Evolutionary conservation across 2,113 vertebrate genomes (phyloP).

Genomic region (Albula goreensis): DNA sequence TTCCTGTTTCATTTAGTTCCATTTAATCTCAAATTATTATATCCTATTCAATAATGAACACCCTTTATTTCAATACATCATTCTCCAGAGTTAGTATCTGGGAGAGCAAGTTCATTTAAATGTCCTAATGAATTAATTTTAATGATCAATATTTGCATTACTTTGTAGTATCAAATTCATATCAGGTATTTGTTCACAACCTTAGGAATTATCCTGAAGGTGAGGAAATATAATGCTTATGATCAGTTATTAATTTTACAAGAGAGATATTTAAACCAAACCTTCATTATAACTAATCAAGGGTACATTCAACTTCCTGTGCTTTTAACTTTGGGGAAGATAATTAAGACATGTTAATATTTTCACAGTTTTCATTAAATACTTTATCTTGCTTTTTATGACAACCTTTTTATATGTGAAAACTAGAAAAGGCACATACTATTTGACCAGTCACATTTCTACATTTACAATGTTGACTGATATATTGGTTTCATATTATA

Average conservation of each 20-base stretch:
- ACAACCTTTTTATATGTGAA: too few species aligned
- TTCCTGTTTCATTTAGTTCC: slow-evolving; percentile 33
- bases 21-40: slow-evolving; percentile 1
- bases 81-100: slow-evolving; percentile 12
- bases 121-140: not conserved
- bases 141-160: slow-evolving; percentile 4
- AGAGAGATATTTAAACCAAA: not conserved
- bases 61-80: not conserved
- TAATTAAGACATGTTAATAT: too few species aligned
- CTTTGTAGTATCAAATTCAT: slow-evolving; percentile 2
- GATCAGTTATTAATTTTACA: not conserved
- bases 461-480: too few species aligned
- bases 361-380: too few species aligned
- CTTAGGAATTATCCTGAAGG: not conserved
- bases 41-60: not conserved
- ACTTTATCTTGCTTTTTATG: too few species aligned
- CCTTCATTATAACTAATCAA: not conserved
- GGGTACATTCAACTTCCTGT: not conserved
- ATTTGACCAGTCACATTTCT: too few species aligned
- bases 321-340: not conserved
- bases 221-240: not conserved
- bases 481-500: too few species aligned
- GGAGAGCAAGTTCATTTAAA: slow-evolving; percentile 14
- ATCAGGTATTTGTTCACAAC: slow-evolving; percentile 5
- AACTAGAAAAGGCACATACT: too few species aligned